phyloP scores from a whole-genome alignment of 2,888 invertebrate genomes.

The Mechanitis messenoides region DNA sequence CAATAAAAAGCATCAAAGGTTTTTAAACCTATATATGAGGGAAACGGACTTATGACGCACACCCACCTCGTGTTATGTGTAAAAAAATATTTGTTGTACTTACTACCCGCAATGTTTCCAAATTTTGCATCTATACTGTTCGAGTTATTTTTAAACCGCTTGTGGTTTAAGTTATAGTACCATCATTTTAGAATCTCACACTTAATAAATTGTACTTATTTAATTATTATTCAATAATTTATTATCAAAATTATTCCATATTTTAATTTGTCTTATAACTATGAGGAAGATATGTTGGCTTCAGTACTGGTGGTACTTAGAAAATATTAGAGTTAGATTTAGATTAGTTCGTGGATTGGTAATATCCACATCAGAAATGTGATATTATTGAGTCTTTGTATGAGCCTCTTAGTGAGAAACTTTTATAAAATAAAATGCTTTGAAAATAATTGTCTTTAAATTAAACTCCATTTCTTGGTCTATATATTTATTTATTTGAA shows the following conservation, averaged over 20 bases:
- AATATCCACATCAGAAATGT: slow-evolving; percentile 85
- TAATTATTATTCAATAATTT: slow-evolving; percentile 14
- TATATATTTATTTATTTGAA: slow-evolving; percentile 12
- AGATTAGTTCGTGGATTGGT: slow-evolving; percentile 69
- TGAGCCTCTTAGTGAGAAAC: slow-evolving; percentile 61
- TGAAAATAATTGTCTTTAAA: slow-evolving; percentile 29
- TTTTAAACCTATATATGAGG: not conserved
- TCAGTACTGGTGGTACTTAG: slow-evolving; percentile 52
- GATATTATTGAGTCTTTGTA: slow-evolving; percentile 81
- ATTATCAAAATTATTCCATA: slow-evolving; percentile 27
- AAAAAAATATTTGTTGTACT: not conserved
- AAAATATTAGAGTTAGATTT: slow-evolving; percentile 32
- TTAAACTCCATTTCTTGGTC: slow-evolving; percentile 10
- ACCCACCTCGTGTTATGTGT: not conserved
- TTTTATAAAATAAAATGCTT: slow-evolving; percentile 38
- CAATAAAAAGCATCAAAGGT: not conserved
- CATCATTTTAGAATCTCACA: slow-evolving; percentile 30
- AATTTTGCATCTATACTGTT: not conserved
- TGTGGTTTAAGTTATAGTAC: not conserved
- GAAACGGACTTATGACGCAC: not conserved
- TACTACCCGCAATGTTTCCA: not conserved
- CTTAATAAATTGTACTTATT: slow-evolving; percentile 3
- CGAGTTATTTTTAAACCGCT: not conserved
- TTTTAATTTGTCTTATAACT: slow-evolving; percentile 17
- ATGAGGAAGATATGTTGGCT: slow-evolving; percentile 21